phyloP scores from a whole-genome alignment of 2,888 invertebrate species.

The Nudaria mundana region DNA sequence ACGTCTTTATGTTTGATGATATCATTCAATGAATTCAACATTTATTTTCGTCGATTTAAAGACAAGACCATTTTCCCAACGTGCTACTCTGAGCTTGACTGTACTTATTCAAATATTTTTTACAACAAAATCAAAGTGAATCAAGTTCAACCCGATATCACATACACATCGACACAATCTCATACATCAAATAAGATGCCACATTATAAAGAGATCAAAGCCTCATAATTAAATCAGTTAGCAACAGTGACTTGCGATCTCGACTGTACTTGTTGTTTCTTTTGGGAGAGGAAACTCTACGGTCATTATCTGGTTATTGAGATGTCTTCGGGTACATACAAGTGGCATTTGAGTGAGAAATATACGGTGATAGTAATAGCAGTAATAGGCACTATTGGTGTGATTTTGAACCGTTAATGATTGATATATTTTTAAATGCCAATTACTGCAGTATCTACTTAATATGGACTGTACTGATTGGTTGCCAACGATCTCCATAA shows the following conservation, averaged over 20 bases:
- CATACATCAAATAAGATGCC: conserved; percentile 16
- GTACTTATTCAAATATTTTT: background rate
- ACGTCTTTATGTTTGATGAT: too few relatives aligned
- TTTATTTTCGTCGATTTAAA: too few relatives aligned
- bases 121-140: conserved; percentile 1
- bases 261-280: conserved; percentile 16
- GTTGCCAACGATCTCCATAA: background rate
- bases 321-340: conserved; percentile 2
- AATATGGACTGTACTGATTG: background rate
- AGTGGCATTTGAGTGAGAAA: conserved; percentile 2
- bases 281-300: conserved; percentile 13
- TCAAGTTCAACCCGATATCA: conserved; percentile 1
- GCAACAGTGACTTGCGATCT: conserved; percentile 23
- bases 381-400: background rate
- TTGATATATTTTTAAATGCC: background rate
- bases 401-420: background rate
- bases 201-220: conserved; percentile 35
- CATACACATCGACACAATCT: background rate
- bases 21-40: too few relatives aligned
- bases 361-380: background rate
- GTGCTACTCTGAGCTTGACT: too few relatives aligned
- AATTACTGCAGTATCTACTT: background rate
- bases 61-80: too few relatives aligned
- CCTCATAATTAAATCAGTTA: conserved; percentile 36
- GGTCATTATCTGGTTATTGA: conserved; percentile 30